These are phyloP conservation scores for Platerodrilus igneus DNA, from an alignment of 2,888 invertebrate species.

Conservation along the genomic window DNA sequence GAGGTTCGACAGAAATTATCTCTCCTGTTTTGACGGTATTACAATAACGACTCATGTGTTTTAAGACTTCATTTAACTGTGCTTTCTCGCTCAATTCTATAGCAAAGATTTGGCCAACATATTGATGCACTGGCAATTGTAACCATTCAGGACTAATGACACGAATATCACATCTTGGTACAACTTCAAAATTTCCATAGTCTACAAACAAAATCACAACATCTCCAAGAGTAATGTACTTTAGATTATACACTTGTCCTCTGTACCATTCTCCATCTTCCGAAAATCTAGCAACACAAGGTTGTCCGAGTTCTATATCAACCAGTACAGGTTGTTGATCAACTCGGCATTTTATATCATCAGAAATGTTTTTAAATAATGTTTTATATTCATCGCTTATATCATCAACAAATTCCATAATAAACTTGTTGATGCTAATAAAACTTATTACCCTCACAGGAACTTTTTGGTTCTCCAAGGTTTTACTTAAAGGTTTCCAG, in stretches of 20 bases:
- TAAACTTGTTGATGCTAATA: constrained; percentile 33
- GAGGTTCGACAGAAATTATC: constrained; percentile 31
- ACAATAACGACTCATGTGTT: constrained; percentile 29
- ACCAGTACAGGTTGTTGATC: constrained; percentile 47
- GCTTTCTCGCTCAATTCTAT: constrained; percentile 24
- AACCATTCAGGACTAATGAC: constrained; percentile 52
- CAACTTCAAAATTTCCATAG: constrained; percentile 63
- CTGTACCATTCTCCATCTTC: constrained; percentile 69
- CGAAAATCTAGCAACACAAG: constrained; percentile 60
- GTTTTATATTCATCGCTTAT: constrained; percentile 42
- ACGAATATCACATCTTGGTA: constrained; percentile 49
- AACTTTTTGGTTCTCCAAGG: constrained; percentile 36
- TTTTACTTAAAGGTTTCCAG: constrained; percentile 42
- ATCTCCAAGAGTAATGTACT: constrained; percentile 37
- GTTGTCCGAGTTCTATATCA: constrained; percentile 50
- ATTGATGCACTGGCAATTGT: constrained; percentile 51
- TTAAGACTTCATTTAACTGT: constrained; percentile 16
- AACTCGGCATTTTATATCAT: constrained; percentile 51
- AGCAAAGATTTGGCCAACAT: constrained; percentile 49
- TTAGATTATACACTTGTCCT: constrained; percentile 56
- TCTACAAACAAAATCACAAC: constrained; percentile 69
- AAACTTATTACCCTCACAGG: constrained; percentile 45
- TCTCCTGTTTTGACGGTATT: constrained; percentile 27
- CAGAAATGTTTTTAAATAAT: constrained; percentile 50
- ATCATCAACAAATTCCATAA: constrained; percentile 25